phyloP scores from a whole-genome alignment of 2,888 invertebrate species.

The Patella depressa region DNA sequence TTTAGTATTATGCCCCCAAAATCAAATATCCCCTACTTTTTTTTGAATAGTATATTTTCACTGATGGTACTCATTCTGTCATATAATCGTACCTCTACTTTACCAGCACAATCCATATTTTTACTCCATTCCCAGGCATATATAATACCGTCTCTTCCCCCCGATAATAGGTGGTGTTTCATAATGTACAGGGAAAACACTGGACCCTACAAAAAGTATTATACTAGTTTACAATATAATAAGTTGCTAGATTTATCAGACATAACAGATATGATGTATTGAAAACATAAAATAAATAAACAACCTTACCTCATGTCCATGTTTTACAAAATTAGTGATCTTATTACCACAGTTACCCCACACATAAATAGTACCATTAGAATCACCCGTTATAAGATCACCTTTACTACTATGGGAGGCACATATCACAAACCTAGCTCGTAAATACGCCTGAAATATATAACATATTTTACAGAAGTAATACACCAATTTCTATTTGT shows the following conservation, averaged over 20 bases:
- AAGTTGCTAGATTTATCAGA: neutral
- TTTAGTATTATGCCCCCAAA: too few relatives aligned
- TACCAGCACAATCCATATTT: conserved; percentile 60
- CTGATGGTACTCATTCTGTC: neutral
- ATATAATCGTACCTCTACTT: conserved; percentile 44
- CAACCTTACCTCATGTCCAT: conserved; percentile 66
- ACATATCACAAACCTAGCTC: conserved; percentile 61
- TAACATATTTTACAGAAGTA: too few relatives aligned
- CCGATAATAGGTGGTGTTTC: conserved; percentile 54
- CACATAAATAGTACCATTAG: conserved; percentile 68
- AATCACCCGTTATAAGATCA: conserved; percentile 67
- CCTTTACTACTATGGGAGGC: conserved; percentile 59
- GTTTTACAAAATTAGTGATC: conserved; percentile 67
- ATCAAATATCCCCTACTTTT: too few relatives aligned
- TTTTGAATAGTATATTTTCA: too few relatives aligned
- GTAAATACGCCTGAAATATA: conserved; percentile 56
- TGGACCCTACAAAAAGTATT: conserved; percentile 54
- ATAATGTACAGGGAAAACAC: conserved; percentile 55
- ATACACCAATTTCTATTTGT: too few relatives aligned
- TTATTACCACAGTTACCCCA: conserved; percentile 64
- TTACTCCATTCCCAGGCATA: conserved; percentile 60
- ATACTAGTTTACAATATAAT: neutral
- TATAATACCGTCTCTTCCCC: conserved; percentile 62
- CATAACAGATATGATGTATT: neutral
- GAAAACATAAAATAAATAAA: neutral